phyloP scores from a whole-genome alignment of 2,113 vertebrate species.

The Sialia sialis region DNA sequence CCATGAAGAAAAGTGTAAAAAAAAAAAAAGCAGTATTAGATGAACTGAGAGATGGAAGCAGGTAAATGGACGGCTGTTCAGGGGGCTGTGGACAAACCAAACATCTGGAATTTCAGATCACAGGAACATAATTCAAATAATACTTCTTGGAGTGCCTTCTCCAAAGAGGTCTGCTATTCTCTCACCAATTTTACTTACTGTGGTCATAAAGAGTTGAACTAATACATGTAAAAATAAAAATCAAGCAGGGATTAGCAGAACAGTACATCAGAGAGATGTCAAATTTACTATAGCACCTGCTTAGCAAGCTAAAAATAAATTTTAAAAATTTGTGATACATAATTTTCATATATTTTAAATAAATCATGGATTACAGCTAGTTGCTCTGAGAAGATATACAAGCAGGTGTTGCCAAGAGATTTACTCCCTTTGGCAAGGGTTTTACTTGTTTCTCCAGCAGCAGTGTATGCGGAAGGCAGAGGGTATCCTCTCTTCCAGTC shows the following conservation, averaged over 20 bases:
- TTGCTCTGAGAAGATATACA: neutral
- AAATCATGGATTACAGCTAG: neutral
- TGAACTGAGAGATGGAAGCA: neutral
- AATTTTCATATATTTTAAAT: neutral
- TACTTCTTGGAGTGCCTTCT: neutral
- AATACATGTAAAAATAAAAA: neutral
- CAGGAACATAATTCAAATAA: neutral
- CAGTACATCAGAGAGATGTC: neutral
- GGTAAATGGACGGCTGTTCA: neutral
- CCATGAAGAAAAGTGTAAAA: neutral
- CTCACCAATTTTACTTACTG: neutral
- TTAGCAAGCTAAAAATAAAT: constrained; percentile 2
- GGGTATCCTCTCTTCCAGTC: neutral
- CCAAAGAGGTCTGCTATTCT: neutral
- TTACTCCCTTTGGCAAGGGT: neutral
- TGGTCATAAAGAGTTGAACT: neutral
- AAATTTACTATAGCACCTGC: constrained; percentile 5
- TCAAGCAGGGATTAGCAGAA: neutral
- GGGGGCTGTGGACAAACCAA: neutral
- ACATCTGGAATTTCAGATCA: neutral
- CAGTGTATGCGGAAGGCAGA: rapidly evolving
- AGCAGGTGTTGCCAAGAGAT: neutral
- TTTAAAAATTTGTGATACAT: neutral
- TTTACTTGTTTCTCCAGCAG: neutral
- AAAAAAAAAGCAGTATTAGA: neutral